A percentile compares a stretch with the other conserved stretches of the same genome.
Conservation (phyloP, 2,797 vertebrate species). For the Vespertilio murinus region DNA sequence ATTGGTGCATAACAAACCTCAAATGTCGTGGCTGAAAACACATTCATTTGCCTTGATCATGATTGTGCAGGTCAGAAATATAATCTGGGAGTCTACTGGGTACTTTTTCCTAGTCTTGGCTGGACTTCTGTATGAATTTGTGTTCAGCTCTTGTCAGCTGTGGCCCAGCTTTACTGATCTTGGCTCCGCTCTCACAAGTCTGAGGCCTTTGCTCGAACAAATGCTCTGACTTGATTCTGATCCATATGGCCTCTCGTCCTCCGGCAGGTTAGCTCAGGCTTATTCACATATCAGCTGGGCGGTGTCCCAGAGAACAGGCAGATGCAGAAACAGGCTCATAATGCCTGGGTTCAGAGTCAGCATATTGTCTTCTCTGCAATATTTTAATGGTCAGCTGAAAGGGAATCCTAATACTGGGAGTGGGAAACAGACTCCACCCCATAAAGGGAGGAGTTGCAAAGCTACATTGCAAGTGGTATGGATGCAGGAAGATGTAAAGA, state of each 20-base stretch:
- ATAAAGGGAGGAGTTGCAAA: background rate
- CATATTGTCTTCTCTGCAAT: background rate
- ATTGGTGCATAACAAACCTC: background rate
- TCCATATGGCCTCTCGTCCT: background rate
- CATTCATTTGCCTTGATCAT: background rate
- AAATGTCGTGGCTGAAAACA: background rate
- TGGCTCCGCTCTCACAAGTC: background rate
- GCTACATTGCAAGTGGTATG: background rate
- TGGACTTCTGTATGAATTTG: slow-evolving; percentile 3
- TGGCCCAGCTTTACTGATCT: background rate
- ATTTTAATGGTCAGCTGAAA: background rate
- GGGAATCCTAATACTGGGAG: background rate
- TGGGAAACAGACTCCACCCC: background rate
- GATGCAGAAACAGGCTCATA: background rate
- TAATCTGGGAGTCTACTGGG: background rate
- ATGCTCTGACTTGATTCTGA: background rate
- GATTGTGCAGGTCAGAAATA: background rate
- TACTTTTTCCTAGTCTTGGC: background rate
- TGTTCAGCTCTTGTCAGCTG: background rate
- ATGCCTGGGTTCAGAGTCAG: background rate
- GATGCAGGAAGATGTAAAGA: background rate
- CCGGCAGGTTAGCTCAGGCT: background rate
- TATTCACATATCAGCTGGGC: background rate
- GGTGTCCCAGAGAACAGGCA: background rate
- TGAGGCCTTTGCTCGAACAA: slow-evolving; percentile 1